These are phyloP conservation scores for Diachrysia chrysitis DNA, from an alignment of 2,888 invertebrate species.

Conservation along the genomic window DNA sequence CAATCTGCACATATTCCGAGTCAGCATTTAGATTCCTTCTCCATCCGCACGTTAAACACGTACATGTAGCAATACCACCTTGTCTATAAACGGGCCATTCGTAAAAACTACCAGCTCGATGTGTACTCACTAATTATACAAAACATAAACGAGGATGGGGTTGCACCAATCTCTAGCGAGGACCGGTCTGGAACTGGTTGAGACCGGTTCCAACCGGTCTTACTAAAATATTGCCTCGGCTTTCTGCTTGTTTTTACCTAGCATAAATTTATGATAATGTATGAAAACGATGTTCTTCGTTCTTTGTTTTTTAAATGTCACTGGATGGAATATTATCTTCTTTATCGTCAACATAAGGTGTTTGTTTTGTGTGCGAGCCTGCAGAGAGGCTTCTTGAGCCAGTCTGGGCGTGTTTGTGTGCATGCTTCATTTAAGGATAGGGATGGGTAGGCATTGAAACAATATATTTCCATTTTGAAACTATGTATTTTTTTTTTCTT, in stretches of 20 bases:
- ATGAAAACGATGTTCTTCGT: slow-evolving; percentile 67
- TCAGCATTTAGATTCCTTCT: slow-evolving; percentile 32
- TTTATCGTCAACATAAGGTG: slow-evolving; percentile 33
- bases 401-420: slow-evolving; percentile 25
- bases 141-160: slow-evolving; percentile 67
- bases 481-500: slow-evolving; percentile 86
- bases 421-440: slow-evolving; percentile 15
- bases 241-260: slow-evolving; percentile 71
- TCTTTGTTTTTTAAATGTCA: slow-evolving; percentile 70
- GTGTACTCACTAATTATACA: slow-evolving; percentile 55
- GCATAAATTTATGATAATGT: slow-evolving; percentile 74
- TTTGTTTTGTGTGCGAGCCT: slow-evolving; percentile 22
- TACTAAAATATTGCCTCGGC: slow-evolving; percentile 67
- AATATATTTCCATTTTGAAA: slow-evolving; percentile 81
- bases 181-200: slow-evolving; percentile 64
- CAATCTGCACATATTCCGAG: slow-evolving; percentile 29
- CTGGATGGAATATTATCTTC: slow-evolving; percentile 62
- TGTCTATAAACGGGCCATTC: slow-evolving; percentile 32
- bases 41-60: slow-evolving; percentile 26
- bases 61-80: slow-evolving; percentile 19
- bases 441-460: slow-evolving; percentile 72
- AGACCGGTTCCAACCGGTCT: slow-evolving; percentile 68
- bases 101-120: slow-evolving; percentile 59
- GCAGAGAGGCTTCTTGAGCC: slow-evolving; percentile 7
- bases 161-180: slow-evolving; percentile 70